These are phyloP conservation scores for Leptoclinus maculatus DNA, from an alignment of 2,797 vertebrate species.

Conservation along the genomic window DNA sequence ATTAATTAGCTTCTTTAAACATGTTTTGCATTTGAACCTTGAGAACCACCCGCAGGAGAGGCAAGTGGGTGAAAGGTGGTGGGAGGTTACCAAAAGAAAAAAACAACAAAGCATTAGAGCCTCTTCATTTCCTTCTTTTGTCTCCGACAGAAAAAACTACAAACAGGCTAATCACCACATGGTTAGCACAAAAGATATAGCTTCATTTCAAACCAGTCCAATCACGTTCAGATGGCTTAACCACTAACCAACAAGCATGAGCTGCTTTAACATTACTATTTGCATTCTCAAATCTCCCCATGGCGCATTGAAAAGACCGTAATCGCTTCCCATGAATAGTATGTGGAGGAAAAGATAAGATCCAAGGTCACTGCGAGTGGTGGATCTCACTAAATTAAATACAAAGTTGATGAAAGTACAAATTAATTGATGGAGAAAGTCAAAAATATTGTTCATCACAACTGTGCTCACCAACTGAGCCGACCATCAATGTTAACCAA, in stretches of 20 bases:
- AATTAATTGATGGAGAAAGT: neutral
- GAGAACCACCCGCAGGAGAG: conserved; percentile 7
- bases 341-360: neutral
- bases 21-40: conserved; percentile 59
- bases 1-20: conserved; percentile 74
- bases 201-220: neutral
- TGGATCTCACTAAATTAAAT: neutral
- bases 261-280: neutral
- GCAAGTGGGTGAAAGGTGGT: neutral
- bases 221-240: neutral
- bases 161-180: neutral
- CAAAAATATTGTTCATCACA: neutral
- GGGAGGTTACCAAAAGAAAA: neutral
- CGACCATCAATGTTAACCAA: neutral
- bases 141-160: neutral
- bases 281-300: neutral
- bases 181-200: neutral
- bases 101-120: neutral
- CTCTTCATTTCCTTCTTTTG: neutral
- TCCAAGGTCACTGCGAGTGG: neutral
- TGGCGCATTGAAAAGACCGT: neutral
- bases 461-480: neutral
- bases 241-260: neutral
- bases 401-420: neutral
- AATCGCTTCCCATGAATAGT: neutral